Conservation (phyloP, 2,888 invertebrate species). For the Entomobrya multifasciata region DNA sequence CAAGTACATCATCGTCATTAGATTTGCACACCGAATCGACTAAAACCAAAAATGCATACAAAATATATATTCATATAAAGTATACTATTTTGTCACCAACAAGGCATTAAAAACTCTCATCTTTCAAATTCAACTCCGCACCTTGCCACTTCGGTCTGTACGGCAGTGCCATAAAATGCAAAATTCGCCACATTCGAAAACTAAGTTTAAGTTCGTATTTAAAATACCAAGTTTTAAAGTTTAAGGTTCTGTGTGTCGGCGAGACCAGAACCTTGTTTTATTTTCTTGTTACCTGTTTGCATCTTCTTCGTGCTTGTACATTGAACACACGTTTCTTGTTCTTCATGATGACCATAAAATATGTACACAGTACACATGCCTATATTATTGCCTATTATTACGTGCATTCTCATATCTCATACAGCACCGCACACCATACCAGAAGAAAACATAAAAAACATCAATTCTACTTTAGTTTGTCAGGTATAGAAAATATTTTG, state of each 20-base stretch:
- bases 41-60: too few species aligned
- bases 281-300: constrained; percentile 37
- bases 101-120: too few species aligned
- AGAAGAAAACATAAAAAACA: background rate
- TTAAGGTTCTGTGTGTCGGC: background rate
- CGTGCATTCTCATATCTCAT: constrained; percentile 20
- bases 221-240: background rate
- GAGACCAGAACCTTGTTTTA: constrained; percentile 49
- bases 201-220: too few species aligned
- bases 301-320: background rate
- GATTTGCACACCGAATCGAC: constrained; percentile 5
- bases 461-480: background rate
- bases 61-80: too few species aligned
- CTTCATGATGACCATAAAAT: constrained; percentile 10
- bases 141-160: too few species aligned
- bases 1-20: constrained; percentile 20
- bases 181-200: too few species aligned
- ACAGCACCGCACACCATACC: too few species aligned
- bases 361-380: background rate
- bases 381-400: background rate
- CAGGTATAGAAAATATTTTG: constrained; percentile 8
- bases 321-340: constrained; percentile 21
- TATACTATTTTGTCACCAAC: too few species aligned
- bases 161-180: constrained; percentile 39
- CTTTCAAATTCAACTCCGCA: too few species aligned